Evolutionary conservation across 2,113 vertebrate species (phyloP), one percentile per base, ranked within the genome.

Genomic region (Mus pahari): DNA sequence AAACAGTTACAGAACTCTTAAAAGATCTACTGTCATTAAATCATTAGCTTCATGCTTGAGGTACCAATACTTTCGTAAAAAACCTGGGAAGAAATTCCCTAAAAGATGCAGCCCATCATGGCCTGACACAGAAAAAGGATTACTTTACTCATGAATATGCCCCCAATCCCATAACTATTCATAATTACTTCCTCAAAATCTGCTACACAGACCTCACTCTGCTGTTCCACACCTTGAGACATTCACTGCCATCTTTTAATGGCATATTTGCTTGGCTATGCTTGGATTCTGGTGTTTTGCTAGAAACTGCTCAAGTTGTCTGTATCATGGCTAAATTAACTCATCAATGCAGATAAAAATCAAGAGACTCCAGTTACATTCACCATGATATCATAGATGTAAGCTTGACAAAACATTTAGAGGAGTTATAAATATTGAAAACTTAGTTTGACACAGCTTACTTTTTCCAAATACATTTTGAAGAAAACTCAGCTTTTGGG

Each of bases 371-470:
- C 78, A 58, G 20, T 6, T 13, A 58, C 36, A 26, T 26, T 24
- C 39, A 58, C 1, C 22, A 82, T 3, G 60, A 16, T 82, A 55
- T 82, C 22, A 60, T 60, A 3, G 26, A 87, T 81, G 4, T 75
- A 50, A 90, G 79, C 70, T 90, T 94, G 7, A 90, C 11, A 74
- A 96, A 87, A 50, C 20, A 84, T 48, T 90, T 81, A 78, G 36
- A 83, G 77, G 26, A 86, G 45, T 77, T 64, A 42, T 62, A 78
- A 94, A 42, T 48, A 89, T 5, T 78, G 3, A 92, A 93, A 93
- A 53, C 20, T 77, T 89, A 78, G 83, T 90, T 77, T 62, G 60
- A 68, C 9, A 75, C 36, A 82, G 39, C 13, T 42, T 33, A 74
- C 17, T 42, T 60, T 9, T 31, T 58, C 86, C 86, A 95, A 90